phyloP scores from a whole-genome alignment of 2,113 vertebrate species.

The Charadrius vociferus region DNA sequence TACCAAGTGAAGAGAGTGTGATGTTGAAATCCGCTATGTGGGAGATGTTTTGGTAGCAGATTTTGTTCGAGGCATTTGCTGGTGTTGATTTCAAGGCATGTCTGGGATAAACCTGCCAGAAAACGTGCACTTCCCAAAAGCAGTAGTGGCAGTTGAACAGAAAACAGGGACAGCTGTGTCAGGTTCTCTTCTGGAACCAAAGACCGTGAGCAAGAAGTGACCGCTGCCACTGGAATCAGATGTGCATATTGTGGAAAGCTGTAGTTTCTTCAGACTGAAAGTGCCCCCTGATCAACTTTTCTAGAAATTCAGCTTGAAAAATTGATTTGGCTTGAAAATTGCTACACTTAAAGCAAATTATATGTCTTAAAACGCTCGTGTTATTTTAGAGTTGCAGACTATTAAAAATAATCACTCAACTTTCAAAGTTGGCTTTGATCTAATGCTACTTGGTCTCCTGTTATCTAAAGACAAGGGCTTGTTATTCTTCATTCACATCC shows the following conservation, averaged over 20 bases:
- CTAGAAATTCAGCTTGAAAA: not conserved
- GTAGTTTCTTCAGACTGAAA: not conserved
- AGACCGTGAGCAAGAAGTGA: fast-evolving
- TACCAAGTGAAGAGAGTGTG: not conserved
- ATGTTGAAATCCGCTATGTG: not conserved
- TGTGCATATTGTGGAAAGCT: not conserved
- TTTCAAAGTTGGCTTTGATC: not conserved
- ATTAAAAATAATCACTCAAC: not conserved
- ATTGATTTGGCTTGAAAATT: not conserved
- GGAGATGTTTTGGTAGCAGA: not conserved
- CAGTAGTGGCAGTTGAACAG: not conserved
- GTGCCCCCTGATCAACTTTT: not conserved
- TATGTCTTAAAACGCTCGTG: not conserved
- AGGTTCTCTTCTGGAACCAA: not conserved
- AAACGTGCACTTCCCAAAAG: not conserved
- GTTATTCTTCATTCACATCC: not conserved
- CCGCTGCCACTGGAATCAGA: fast-evolving
- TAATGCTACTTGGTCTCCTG: not conserved
- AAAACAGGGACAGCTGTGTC: not conserved
- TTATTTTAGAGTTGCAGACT: not conserved
- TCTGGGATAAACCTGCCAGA: not conserved
- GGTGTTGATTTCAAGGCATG: not conserved
- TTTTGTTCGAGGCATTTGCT: not conserved
- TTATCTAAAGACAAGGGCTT: not conserved
- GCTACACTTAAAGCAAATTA: not conserved